Evolutionary conservation across 2,797 vertebrate species (phyloP), one percentile per base, ranked within the genome.

Genomic region (Sebastes miniatus): DNA sequence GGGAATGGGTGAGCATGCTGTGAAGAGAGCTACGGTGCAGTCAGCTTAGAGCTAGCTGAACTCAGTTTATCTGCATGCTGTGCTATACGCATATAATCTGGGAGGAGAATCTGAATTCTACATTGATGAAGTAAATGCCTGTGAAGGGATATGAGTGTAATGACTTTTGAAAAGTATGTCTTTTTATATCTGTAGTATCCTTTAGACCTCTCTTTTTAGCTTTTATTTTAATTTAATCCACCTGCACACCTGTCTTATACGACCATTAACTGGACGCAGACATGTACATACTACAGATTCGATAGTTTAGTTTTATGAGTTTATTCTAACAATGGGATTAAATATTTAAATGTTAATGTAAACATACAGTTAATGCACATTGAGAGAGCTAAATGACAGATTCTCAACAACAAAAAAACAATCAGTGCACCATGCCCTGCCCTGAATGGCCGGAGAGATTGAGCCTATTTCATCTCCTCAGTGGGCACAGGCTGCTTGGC

Each of bases 401-500:
- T 75, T 71, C 12, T 73, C 27, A 22, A 70, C 25, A 54, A 62
- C n/a, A 20, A 71, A 52, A 75, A 70, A 79, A 78, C 67, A 82
- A 90, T 79, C 76, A 78, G 76, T 75, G 79, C 65, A 72, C 81
- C 76, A 6, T 80, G 81, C 76, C 74, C 82, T 79, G 68, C 64
- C 65, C 73, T 56, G 77, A 79, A 24, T 56, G 82, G 69, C 76
- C 25, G 13, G 50, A 87, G 81, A 89, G 87, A 90, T 66, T 86
- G 79, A 87, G 63, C 68, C 69, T 81, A 85, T 90, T 89, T 90
- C 86, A 89, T 92, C 81, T 89, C 83, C 66, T 87, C 79, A 86
- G 95, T 95, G 96, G 96, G 96, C 95, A 96, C 94, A 94, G 95
- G 95, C 95, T 89, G 94, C 94, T 92, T 95, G 94, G 94, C 94